Percentiles rank a stretch among this genome's conserved stretches.
Conservation (phyloP, 2,113 vertebrate species). For the Tachuris rubrigastra region DNA sequence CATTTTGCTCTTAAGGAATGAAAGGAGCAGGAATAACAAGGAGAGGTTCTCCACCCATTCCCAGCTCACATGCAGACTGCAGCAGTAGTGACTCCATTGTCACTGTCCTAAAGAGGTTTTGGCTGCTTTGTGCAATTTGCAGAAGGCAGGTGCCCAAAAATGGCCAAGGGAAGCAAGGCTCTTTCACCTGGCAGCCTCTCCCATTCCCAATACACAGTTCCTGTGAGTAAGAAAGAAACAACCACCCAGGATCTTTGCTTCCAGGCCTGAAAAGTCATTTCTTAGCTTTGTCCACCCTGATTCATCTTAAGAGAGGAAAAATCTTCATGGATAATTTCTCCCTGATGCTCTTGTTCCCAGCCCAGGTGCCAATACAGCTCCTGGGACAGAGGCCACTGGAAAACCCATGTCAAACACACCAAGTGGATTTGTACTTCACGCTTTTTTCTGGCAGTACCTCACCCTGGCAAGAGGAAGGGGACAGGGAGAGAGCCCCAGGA, state of each 20-base stretch:
- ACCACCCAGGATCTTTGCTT: background rate
- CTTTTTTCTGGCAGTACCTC: background rate
- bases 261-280: background rate
- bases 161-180: background rate
- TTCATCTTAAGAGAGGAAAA: background rate
- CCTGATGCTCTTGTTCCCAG: background rate
- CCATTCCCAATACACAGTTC: background rate
- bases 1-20: background rate
- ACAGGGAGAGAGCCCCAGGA: fast-evolving
- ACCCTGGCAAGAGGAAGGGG: background rate
- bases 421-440: background rate
- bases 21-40: background rate
- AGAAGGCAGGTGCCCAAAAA: background rate
- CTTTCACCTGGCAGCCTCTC: background rate
- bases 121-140: background rate
- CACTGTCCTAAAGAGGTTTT: background rate
- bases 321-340: background rate
- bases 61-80: background rate
- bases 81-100: background rate
- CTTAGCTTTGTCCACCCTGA: background rate
- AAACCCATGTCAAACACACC: background rate
- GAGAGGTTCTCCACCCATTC: background rate
- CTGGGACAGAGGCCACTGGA: background rate
- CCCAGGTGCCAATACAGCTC: background rate
- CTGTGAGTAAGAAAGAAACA: background rate